Conservation (phyloP, 2,888 invertebrate genomes). For the Villa cingulata region DNA sequence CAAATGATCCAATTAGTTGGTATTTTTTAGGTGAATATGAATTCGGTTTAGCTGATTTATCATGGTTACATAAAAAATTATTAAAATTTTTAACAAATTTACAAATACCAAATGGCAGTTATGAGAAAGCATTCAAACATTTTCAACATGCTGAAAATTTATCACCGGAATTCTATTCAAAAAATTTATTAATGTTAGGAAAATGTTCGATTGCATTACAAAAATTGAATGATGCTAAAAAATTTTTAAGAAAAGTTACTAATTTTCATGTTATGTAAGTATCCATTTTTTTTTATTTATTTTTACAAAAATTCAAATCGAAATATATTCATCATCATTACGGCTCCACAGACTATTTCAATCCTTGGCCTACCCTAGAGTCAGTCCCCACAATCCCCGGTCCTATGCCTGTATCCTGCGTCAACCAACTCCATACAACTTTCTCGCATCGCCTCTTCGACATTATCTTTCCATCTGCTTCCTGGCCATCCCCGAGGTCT, state of each 20-base stretch:
- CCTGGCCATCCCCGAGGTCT: too few species aligned
- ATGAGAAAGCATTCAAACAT: not conserved
- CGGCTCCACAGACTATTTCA: too few species aligned
- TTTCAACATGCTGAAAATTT: not conserved
- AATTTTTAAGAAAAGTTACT: not conserved
- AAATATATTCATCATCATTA: too few species aligned
- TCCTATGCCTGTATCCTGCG: too few species aligned
- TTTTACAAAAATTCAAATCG: too few species aligned
- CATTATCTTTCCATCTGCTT: too few species aligned
- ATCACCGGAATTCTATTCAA: not conserved
- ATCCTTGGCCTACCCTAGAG: too few species aligned
- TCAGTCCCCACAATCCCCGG: too few species aligned
- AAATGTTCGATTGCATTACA: not conserved
- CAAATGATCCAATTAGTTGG: slow-evolving; percentile 65
- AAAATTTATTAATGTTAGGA: not conserved
- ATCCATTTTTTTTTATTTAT: not conserved
- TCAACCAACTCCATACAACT: too few species aligned
- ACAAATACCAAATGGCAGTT: not conserved
- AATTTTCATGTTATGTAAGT: not conserved
- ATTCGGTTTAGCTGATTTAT: slow-evolving; percentile 65
- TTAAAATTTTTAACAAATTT: not conserved
- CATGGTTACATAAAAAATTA: slow-evolving; percentile 40
- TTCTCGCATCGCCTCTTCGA: too few species aligned
- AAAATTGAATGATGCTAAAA: not conserved
- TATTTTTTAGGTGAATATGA: slow-evolving; percentile 81